phyloP scores from a whole-genome alignment of 1,140 invertebrate genomes.

The Cataglyphis hispanica region DNA sequence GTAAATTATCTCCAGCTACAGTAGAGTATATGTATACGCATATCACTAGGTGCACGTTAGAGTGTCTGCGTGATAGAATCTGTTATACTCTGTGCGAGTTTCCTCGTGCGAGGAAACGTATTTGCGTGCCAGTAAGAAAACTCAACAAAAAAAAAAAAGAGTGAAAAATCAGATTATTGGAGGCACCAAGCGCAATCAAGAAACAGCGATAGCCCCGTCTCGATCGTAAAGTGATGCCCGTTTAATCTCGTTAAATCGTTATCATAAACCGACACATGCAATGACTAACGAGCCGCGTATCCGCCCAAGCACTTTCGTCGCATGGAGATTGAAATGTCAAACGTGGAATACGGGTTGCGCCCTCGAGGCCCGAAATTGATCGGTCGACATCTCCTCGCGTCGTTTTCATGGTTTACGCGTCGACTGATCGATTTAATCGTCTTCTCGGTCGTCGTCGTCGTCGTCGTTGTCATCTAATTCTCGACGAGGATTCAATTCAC shows the following conservation, averaged over 20 bases:
- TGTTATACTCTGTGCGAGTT: constrained; percentile 25
- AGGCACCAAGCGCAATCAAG: constrained; percentile 33
- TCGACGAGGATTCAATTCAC: constrained; percentile 44
- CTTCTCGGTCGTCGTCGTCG: constrained; percentile 11
- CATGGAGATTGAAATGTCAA: constrained; percentile 53
- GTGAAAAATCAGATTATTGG: background rate
- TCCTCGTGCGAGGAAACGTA: constrained; percentile 48
- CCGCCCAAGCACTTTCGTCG: constrained; percentile 18
- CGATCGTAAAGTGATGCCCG: constrained; percentile 36
- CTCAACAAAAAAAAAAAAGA: background rate
- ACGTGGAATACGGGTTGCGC: constrained; percentile 41
- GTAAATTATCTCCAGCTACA: constrained; percentile 51
- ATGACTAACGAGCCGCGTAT: constrained; percentile 54
- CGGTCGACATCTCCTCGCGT: constrained; percentile 32
- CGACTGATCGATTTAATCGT: constrained; percentile 55
- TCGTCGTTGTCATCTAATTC: constrained; percentile 17
- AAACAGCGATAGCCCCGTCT: constrained; percentile 26
- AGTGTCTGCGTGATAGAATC: constrained; percentile 29
- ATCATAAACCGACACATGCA: constrained; percentile 56
- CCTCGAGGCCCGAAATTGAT: constrained; percentile 52
- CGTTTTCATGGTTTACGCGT: constrained; percentile 55
- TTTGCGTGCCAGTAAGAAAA: constrained; percentile 41
- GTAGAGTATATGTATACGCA: background rate
- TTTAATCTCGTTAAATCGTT: constrained; percentile 58
- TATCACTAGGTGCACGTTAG: constrained; percentile 26